Percentiles rank a stretch among this genome's conserved stretches.
These are phyloP conservation scores for Nannobrachium achirus DNA, from an alignment of 2,113 vertebrate genomes.

Conservation along the genomic window DNA sequence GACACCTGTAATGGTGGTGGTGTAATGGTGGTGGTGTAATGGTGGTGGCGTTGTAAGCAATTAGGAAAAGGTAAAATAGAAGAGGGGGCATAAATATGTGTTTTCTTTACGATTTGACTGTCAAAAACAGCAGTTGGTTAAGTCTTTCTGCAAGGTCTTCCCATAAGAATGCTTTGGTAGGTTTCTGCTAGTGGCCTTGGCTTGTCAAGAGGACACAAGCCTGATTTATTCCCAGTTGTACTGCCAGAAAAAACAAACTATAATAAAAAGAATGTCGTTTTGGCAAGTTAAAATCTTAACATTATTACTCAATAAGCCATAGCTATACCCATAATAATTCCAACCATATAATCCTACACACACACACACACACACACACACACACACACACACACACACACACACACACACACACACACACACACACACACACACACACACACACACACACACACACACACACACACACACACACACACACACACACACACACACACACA, in stretches of 20 bases:
- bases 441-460: slow-evolving; percentile 30
- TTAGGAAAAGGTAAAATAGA: slow-evolving; percentile 36
- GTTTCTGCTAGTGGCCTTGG: not conserved
- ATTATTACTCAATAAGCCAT: slow-evolving; percentile 31
- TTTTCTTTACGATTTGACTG: not conserved
- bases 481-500: slow-evolving; percentile 41
- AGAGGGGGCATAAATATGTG: not conserved
- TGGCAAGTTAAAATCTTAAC: slow-evolving; percentile 41
- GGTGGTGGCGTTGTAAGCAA: slow-evolving; percentile 37
- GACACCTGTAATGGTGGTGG: slow-evolving; percentile 31
- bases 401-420: slow-evolving; percentile 17
- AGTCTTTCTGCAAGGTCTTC: not conserved
- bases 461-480: slow-evolving; percentile 1
- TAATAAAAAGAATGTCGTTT: slow-evolving; percentile 21
- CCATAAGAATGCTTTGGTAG: slow-evolving; percentile 1
- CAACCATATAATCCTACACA: slow-evolving; percentile 31
- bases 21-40: slow-evolving; percentile 16
- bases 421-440: slow-evolving; percentile 12
- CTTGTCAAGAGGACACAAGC: not conserved
- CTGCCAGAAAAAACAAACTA: not conserved
- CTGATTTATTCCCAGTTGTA: no score
- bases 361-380: not conserved
- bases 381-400: not conserved
- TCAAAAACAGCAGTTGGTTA: not conserved
- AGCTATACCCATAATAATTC: slow-evolving; percentile 29